Evolutionary conservation across 2,113 vertebrate genomes (phyloP).

Genomic region (Ariopsis seemanni): DNA sequence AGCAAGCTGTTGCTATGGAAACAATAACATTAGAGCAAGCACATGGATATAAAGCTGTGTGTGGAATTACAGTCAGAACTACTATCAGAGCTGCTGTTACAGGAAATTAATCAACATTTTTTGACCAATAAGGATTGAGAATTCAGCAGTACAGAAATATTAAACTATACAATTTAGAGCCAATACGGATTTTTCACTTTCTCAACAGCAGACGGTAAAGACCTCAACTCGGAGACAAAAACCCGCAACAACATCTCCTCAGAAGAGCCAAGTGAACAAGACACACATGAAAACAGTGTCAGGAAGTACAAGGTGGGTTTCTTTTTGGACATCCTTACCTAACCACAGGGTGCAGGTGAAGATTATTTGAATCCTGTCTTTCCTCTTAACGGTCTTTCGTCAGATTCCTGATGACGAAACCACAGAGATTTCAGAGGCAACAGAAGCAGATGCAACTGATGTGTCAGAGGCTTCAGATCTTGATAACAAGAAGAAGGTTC

Average conservation of each 20-base stretch:
- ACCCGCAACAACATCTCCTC: conserved; percentile 81
- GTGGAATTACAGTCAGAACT: neutral
- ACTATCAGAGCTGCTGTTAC: neutral
- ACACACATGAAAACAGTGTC: conserved; percentile 80
- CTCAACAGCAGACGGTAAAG: conserved; percentile 81
- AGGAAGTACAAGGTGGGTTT: conserved; percentile 77
- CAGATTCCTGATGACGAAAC: conserved; percentile 84
- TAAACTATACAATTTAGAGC: neutral
- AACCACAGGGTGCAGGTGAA: neutral
- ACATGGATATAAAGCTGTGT: neutral
- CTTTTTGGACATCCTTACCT: neutral
- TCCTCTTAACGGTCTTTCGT: neutral
- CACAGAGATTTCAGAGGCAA: conserved; percentile 71
- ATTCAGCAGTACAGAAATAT: neutral
- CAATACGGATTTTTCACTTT: neutral
- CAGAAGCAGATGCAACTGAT: conserved; percentile 74
- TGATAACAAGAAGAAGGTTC: conserved; percentile 94
- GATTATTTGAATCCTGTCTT: neutral
- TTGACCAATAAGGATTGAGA: neutral
- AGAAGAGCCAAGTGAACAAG: conserved; percentile 84
- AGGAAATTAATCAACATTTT: neutral
- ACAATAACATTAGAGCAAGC: no score
- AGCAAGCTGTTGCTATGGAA: neutral
- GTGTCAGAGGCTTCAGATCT: conserved; percentile 81
- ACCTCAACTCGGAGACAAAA: conserved; percentile 87